phyloP scores from a whole-genome alignment of 2,888 invertebrate genomes.

The Meteorus colon region DNA sequence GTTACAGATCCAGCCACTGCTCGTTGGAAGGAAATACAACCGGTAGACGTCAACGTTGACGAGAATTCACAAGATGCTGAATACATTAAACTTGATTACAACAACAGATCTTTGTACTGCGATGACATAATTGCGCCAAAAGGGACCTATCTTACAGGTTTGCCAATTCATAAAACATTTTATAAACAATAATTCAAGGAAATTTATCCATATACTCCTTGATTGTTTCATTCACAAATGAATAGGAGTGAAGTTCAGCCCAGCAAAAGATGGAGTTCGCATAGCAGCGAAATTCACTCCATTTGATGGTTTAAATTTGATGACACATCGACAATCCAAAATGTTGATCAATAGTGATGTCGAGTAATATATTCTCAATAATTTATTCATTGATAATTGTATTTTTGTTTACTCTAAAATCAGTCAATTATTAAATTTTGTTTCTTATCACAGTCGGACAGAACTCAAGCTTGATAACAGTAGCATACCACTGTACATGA shows the following conservation, averaged over 20 bases:
- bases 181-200: background rate
- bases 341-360: background rate
- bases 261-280: background rate
- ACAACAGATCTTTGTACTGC: background rate
- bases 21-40: background rate
- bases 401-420: background rate
- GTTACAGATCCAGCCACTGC: background rate
- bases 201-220: background rate
- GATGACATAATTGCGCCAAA: background rate
- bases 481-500: background rate
- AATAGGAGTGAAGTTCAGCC: background rate
- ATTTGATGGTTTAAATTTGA: background rate
- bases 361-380: background rate
- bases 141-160: background rate
- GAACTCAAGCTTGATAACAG: background rate
- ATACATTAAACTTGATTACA: background rate
- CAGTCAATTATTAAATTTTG: background rate
- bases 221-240: background rate
- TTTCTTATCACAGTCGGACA: background rate
- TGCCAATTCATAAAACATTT: background rate
- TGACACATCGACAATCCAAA: background rate
- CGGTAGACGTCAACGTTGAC: background rate
- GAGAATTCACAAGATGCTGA: background rate
- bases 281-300: background rate
- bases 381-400: background rate